phyloP scores from a whole-genome alignment of 1,140 invertebrate genomes.

The Philopotamus ludificatus region DNA sequence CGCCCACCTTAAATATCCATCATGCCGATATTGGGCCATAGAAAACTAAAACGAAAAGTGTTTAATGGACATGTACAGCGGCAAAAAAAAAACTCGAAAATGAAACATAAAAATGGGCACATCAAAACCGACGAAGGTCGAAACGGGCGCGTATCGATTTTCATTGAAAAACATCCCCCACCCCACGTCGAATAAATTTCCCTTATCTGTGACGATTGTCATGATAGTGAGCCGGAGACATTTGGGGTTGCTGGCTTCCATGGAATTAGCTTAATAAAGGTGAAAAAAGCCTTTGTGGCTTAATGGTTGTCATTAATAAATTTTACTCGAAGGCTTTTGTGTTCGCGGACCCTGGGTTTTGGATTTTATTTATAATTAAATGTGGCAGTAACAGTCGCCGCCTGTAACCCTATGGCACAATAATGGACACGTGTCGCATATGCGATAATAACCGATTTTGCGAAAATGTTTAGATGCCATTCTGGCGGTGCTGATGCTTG shows the following conservation, averaged over 20 bases:
- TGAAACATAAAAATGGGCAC: too few relatives aligned
- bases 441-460: too few relatives aligned
- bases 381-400: background rate
- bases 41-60: background rate
- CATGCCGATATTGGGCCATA: background rate
- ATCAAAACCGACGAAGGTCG: conserved; percentile 19
- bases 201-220: conserved; percentile 23
- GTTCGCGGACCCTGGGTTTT: background rate
- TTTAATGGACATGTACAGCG: background rate
- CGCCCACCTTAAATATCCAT: background rate
- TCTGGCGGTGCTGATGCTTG: too few relatives aligned
- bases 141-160: conserved; percentile 22
- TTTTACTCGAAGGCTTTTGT: background rate
- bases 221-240: conserved; percentile 17
- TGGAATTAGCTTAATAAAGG: background rate
- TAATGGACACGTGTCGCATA: too few relatives aligned
- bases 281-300: background rate
- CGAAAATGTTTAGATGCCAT: too few relatives aligned
- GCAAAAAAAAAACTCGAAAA: background rate
- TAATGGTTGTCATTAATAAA: background rate
- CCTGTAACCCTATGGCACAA: too few relatives aligned
- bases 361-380: background rate
- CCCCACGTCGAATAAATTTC: conserved; percentile 19
- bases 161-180: conserved; percentile 18
- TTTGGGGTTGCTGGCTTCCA: conserved; percentile 1